Percentiles rank a stretch among this genome's conserved stretches.
phyloP scores from a whole-genome alignment of 2,888 invertebrate genomes.

The Apamea epomidion region DNA sequence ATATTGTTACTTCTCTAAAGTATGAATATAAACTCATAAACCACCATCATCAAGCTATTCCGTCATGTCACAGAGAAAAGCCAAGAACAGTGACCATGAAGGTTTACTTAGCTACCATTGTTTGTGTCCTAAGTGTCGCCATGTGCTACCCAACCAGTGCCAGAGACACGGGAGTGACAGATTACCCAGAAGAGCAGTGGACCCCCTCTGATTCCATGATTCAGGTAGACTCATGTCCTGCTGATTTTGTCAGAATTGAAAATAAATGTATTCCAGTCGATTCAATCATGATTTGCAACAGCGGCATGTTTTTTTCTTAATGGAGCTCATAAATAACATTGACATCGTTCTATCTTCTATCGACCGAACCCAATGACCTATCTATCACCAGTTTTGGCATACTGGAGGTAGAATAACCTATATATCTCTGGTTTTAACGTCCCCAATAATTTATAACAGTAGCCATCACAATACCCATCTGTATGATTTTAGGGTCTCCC shows the following conservation, averaged over 20 bases:
- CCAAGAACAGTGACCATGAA: conserved; percentile 6
- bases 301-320: background rate
- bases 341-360: background rate
- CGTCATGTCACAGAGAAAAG: too few species aligned
- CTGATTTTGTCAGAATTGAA: background rate
- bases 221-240: background rate
- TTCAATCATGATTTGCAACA: conserved; percentile 8
- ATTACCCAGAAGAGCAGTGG: background rate
- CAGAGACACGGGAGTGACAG: background rate
- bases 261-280: conserved; percentile 23
- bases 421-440: too few species aligned
- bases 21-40: background rate
- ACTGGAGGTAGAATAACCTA: too few species aligned
- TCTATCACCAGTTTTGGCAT: too few species aligned
- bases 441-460: too few species aligned
- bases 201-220: background rate
- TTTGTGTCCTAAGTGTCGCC: background rate
- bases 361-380: too few species aligned
- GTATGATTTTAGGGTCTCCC: too few species aligned
- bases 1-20: background rate
- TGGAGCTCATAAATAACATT: background rate
- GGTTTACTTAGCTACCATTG: background rate
- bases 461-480: too few species aligned
- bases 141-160: background rate
- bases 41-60: background rate